phyloP scores from a whole-genome alignment of 2,888 invertebrate species.

The Rhagonycha lutea region DNA sequence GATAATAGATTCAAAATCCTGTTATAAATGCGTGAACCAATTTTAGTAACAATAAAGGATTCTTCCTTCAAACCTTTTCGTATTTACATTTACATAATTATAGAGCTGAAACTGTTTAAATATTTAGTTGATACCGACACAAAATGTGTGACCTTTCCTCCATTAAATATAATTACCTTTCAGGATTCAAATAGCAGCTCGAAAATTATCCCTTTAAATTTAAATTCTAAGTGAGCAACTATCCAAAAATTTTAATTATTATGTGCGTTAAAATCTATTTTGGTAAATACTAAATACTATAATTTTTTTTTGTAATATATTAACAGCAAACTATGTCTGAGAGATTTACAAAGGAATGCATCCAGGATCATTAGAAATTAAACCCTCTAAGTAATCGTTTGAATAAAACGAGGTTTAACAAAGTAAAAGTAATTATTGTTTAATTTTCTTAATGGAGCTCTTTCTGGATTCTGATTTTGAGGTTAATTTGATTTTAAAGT shows the following conservation, averaged over 20 bases:
- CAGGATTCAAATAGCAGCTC: neutral
- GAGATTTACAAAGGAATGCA: neutral
- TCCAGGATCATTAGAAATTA: neutral
- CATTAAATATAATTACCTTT: neutral
- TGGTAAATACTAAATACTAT: neutral
- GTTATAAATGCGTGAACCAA: neutral
- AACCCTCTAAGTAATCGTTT: neutral
- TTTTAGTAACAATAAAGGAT: neutral
- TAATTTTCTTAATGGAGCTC: neutral
- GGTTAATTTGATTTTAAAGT: neutral
- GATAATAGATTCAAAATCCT: neutral
- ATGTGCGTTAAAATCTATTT: neutral
- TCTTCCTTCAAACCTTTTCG: neutral
- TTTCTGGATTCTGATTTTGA: neutral
- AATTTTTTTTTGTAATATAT: neutral
- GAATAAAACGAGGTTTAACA: neutral
- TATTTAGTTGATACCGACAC: neutral
- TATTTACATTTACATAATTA: neutral
- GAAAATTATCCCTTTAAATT: neutral
- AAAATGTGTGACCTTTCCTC: neutral
- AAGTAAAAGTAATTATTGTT: neutral
- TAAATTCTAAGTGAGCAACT: neutral
- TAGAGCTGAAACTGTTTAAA: neutral
- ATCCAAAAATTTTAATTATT: neutral
- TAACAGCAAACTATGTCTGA: neutral